These are phyloP conservation scores for Aricia artaxerxes DNA, from an alignment of 2,888 invertebrate species.

Conservation along the genomic window DNA sequence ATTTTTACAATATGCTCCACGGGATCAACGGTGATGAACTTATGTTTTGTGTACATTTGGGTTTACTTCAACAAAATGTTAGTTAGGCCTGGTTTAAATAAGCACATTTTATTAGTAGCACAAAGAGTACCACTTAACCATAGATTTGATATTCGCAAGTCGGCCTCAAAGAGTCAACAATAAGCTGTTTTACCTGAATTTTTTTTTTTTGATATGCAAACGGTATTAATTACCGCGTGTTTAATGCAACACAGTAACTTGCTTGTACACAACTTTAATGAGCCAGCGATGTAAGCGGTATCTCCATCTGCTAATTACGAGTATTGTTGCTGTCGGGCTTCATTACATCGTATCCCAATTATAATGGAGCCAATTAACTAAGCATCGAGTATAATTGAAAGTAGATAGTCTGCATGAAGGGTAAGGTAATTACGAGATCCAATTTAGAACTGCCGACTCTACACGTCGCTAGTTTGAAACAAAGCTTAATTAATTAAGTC, in stretches of 20 bases:
- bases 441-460: slow-evolving; percentile 81
- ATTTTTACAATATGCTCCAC: background rate
- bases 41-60: background rate
- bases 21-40: background rate
- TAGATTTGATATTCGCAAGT: background rate
- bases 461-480: slow-evolving; percentile 81
- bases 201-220: background rate
- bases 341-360: slow-evolving; percentile 67
- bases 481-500: slow-evolving; percentile 81
- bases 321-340: slow-evolving; percentile 46
- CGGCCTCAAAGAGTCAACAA: background rate
- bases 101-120: background rate
- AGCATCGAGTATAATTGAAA: slow-evolving; percentile 77
- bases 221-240: background rate
- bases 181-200: background rate
- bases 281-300: background rate
- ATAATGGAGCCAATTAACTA: slow-evolving; percentile 77
- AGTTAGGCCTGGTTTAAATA: background rate
- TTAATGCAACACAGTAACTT: background rate
- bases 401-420: slow-evolving; percentile 77
- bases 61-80: background rate
- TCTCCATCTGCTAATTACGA: slow-evolving; percentile 25
- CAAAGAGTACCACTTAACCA: background rate
- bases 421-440: slow-evolving; percentile 81
- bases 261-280: background rate